A percentile compares a stretch with the other conserved stretches of the same genome.
These are phyloP conservation scores for Bombus balteatus DNA, from an alignment of 1,140 invertebrate species.

Conservation along the genomic window DNA sequence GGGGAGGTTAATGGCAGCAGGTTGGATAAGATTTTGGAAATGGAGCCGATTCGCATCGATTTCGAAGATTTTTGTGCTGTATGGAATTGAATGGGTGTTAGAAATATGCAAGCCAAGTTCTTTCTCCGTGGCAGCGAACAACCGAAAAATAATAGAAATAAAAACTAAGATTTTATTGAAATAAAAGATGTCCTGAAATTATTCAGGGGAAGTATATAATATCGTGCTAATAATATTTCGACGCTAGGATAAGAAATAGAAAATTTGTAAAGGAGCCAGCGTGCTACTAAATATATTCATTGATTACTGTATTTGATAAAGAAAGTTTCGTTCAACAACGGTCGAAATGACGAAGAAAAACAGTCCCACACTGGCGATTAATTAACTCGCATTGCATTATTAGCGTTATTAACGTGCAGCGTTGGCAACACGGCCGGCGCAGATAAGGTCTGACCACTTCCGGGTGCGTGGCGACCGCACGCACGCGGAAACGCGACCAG, in stretches of 20 bases:
- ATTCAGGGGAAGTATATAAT: too few relatives aligned
- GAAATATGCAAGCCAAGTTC: too few relatives aligned
- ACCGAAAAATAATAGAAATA: too few relatives aligned
- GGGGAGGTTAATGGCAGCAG: too few relatives aligned
- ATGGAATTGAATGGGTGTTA: too few relatives aligned
- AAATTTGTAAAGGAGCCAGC: neutral
- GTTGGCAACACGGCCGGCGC: neutral
- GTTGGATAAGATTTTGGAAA: too few relatives aligned
- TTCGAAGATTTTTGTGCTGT: too few relatives aligned
- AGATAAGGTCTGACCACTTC: slow-evolving; percentile 40
- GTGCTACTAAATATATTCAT: neutral
- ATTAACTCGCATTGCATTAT: slow-evolving; percentile 34
- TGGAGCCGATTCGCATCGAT: too few relatives aligned
- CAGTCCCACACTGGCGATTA: neutral
- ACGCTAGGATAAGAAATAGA: neutral
- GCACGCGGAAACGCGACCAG: slow-evolving; percentile 29
- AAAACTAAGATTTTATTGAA: too few relatives aligned
- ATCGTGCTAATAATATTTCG: too few relatives aligned
- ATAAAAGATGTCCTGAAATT: too few relatives aligned
- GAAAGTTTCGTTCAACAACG: neutral
- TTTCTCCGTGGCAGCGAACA: too few relatives aligned
- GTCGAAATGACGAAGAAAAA: neutral
- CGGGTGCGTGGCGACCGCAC: slow-evolving; percentile 18
- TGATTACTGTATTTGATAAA: neutral
- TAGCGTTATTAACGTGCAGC: slow-evolving; percentile 21